A percentile compares a stretch with the other conserved stretches of the same genome.
phyloP scores from a whole-genome alignment of 2,888 invertebrate species.

The Linyphia triangularis region DNA sequence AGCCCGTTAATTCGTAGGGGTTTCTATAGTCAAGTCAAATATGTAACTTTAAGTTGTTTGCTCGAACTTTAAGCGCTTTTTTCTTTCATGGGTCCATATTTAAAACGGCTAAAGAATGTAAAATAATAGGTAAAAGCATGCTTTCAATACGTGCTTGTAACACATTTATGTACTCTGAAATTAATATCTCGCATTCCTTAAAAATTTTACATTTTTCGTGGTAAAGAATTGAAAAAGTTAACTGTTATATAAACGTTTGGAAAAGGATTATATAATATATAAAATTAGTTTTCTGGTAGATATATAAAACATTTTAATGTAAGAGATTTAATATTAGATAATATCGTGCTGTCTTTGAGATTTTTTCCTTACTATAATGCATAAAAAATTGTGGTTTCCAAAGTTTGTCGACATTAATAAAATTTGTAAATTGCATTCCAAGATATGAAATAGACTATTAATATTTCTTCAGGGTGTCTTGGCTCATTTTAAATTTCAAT shows the following conservation, averaged over 20 bases:
- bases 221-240: background rate
- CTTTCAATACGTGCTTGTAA: background rate
- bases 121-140: background rate
- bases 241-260: background rate
- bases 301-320: background rate
- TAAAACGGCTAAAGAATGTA: constrained; percentile 9
- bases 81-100: background rate
- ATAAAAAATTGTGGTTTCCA: too few species aligned
- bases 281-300: background rate
- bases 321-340: too few species aligned
- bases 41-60: constrained; percentile 49
- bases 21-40: constrained; percentile 40
- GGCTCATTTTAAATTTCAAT: too few species aligned
- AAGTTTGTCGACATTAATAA: too few species aligned
- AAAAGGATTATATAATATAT: background rate
- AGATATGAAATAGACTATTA: too few species aligned
- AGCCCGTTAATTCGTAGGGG: constrained; percentile 36
- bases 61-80: constrained; percentile 38
- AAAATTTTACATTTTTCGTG: background rate
- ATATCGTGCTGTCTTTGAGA: too few species aligned
- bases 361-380: too few species aligned
- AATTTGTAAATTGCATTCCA: too few species aligned
- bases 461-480: too few species aligned
- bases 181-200: background rate
- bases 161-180: background rate